Conservation (phyloP, 1,140 invertebrate species). For the Drosophila trapezifrons region DNA sequence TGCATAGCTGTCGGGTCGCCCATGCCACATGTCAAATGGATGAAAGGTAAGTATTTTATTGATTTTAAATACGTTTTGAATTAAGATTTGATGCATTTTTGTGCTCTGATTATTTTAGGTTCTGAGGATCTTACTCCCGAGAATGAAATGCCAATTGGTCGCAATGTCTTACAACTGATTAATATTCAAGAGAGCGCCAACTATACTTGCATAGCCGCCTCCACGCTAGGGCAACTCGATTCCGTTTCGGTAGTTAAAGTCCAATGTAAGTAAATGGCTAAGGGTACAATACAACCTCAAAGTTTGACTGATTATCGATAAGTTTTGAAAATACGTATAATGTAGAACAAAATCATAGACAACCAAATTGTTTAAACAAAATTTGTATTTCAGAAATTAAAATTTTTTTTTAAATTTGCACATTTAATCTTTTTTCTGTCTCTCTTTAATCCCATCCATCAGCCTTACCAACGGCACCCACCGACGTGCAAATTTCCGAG, state of each 20-base stretch:
- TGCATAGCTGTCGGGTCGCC: constrained; percentile 98
- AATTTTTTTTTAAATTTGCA: too few relatives aligned
- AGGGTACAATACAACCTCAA: too few relatives aligned
- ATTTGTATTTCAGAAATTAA: too few relatives aligned
- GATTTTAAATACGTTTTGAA: too few relatives aligned
- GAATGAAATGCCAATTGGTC: constrained; percentile 92
- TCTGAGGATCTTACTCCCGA: constrained; percentile 92
- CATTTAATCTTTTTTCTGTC: background rate
- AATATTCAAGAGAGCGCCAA: constrained; percentile 96
- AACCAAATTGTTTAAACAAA: too few relatives aligned
- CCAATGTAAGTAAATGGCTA: constrained; percentile 90
- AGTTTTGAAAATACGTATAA: too few relatives aligned
- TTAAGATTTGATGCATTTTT: background rate
- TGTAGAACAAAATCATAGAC: too few relatives aligned
- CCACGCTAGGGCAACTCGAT: constrained; percentile 96
- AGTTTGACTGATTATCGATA: too few relatives aligned
- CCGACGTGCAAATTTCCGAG: constrained; percentile 94
- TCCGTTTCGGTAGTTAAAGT: constrained; percentile 94
- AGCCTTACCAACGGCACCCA: constrained; percentile 93
- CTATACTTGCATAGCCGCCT: constrained; percentile 98
- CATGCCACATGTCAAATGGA: constrained; percentile 98
- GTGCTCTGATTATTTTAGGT: constrained; percentile 70
- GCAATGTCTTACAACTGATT: constrained; percentile 93
- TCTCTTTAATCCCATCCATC: too few relatives aligned
- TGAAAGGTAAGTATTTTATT: constrained; percentile 87